Evolutionary conservation across 2,797 vertebrate genomes (phyloP), one percentile per base, ranked within the genome.

Genomic region (Oreochromis grahami): DNA sequence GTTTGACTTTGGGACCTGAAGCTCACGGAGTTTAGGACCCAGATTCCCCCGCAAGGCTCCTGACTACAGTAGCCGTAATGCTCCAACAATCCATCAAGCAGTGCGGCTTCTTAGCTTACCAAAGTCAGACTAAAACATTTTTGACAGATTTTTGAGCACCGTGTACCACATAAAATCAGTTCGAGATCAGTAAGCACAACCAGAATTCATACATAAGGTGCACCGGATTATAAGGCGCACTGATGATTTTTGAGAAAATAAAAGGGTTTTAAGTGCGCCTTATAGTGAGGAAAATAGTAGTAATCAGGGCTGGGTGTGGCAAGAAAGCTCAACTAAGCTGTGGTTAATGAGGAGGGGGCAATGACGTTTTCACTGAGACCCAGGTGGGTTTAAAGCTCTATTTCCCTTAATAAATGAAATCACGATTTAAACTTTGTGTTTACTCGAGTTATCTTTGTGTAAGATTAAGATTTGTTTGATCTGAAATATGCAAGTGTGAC

Each of bases 11-110:
- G 50, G 5, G 50, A 52, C n/a, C 3, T 51, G 19, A 51, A 52
- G 0, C 0, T 11, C 0, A 12, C 2, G 1, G 19, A 51, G 50
- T 21, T 52, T 52, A 21, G n/a, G 51, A 52, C 51, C 51, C 0
- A 52, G 51, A 21, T 4, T 52, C n/a, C 51, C 2, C 51, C 5
- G 5, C 2, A 5, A 52, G n/a, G 51, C n/a, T 52, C 51, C 51
- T 52, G n/a, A 21, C 51, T 52, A 21, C n/a, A 0, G 5, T 21
- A 52, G n/a, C 51, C 1, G 0, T 21, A 52, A 21, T 4, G 1
- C 24, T 55, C 53, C 0, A 0, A 56, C 53, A 29, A 56, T 29
- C 14, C 26, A 56, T 56, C 55, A 56, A 17, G 55, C 1, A 0
- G 24, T 0, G 5, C 2, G 2, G 26, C 53, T 1, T 56, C 3